Base-by-base conservation (phyloP, 2,797 vertebrate genomes). In the Pangasius krempfi region DNA sequence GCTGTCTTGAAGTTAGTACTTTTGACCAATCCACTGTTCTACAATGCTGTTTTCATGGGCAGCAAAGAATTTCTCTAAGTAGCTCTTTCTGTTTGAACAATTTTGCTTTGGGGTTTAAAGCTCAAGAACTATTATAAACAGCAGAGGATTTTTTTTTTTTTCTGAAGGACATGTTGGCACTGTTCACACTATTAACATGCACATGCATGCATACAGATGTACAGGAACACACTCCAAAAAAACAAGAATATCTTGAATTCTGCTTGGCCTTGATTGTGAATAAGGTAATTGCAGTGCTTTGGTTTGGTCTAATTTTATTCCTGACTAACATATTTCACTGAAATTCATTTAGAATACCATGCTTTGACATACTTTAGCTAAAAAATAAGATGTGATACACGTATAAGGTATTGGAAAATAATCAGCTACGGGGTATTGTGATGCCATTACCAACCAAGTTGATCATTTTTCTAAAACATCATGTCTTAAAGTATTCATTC, bases 11-110 rank as follows among this genome's bases (percentile, higher is more conserved):
- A 84, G 86, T 40, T 84, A 62, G 54, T 73, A 70, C 52, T 37
- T 40, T 58, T 64, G 80, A 68, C 84, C 64, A 72, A 88, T 62
- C 47, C 70, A 88, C 54, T 86, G 62, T 86, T 89, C 64, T 86
- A 33, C 27, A 68, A 20, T 68, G 50, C 84, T 25, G 68, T 83
- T 18, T 83, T 64, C 27, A 18, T 16, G 62, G 13, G 20, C 56
- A 18, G 33, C 14, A 73, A 72, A 44, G n/a, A 76, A 62, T 60
- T 86, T 75, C 25, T 30, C 5, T 60, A 52, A 85, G 86, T 44
- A 76, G 47, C 64, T 47, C 18, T 13, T 27, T 47, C 50, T 40
- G 44, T 25, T 52, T 9, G 16, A 76, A 14, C 37, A 60, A 60
- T 73, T 52, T 30, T 85, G 62, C 52, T 88, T 84, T 60, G 8